phyloP scores from a whole-genome alignment of 2,797 vertebrate species.

The Sebastes glaucus region DNA sequence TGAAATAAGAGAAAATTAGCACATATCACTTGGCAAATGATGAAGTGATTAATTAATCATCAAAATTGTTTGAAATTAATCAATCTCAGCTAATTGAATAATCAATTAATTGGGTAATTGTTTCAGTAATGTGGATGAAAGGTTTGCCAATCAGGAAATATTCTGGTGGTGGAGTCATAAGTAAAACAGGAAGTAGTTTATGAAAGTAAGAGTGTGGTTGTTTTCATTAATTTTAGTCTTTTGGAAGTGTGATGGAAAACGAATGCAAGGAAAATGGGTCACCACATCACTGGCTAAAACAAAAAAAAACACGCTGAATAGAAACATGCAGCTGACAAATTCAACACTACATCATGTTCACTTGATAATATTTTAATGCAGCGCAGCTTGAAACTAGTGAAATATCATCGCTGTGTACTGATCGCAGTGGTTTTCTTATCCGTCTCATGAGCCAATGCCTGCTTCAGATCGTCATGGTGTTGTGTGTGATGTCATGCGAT shows the following conservation, averaged over 20 bases:
- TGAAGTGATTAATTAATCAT: not conserved
- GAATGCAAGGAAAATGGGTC: constrained; percentile 40
- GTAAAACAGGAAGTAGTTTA: not conserved
- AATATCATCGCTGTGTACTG: not conserved
- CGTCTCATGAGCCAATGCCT: not conserved
- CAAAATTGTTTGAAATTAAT: not conserved
- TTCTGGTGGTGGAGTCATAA: not conserved
- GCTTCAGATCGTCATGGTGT: not conserved
- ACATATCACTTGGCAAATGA: too few relatives aligned
- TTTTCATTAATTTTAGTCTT: constrained; percentile 25
- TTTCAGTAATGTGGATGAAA: not conserved
- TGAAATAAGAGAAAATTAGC: not conserved
- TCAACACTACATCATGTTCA: not conserved
- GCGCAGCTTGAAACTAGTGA: not conserved
- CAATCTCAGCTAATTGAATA: not conserved
- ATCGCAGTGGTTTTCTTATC: not conserved
- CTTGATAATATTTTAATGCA: not conserved
- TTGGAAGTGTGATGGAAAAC: not conserved
- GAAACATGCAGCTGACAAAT: not conserved
- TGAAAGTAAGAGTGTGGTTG: not conserved
- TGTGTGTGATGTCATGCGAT: not conserved
- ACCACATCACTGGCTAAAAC: not conserved
- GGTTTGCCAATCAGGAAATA: not conserved
- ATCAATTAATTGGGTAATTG: not conserved
- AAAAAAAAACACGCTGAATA: not conserved